Conservation (phyloP, 2,888 invertebrate genomes). For the Smittia aterrima region DNA sequence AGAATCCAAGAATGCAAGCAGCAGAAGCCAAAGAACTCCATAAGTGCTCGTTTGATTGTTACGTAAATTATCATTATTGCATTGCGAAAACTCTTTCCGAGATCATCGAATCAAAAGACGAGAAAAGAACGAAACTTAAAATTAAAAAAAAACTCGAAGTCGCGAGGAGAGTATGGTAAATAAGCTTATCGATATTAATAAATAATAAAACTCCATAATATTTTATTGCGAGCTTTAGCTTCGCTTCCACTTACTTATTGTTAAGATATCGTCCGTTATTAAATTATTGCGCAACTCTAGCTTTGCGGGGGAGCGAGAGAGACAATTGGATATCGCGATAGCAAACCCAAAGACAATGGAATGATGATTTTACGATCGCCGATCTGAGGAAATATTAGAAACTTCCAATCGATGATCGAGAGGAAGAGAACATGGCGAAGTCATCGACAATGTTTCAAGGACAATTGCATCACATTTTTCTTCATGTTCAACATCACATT, state of each 20-base stretch:
- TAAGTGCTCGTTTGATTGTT: neutral
- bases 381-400: neutral
- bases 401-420: neutral
- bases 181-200: constrained; percentile 41
- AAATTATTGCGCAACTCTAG: neutral
- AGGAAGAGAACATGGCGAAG: neutral
- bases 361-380: neutral
- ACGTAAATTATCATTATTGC: neutral
- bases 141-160: too few relatives aligned
- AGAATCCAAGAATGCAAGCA: neutral
- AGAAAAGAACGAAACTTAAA: neutral
- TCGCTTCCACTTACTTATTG: constrained; percentile 38
- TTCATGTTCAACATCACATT: constrained; percentile 8
- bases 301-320: neutral
- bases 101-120: neutral
- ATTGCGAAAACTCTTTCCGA: neutral
- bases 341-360: neutral
- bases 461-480: constrained; percentile 16
- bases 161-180: too few relatives aligned
- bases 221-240: constrained; percentile 2
- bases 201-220: constrained; percentile 34
- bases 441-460: constrained; percentile 6
- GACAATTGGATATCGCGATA: neutral
- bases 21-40: neutral
- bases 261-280: constrained; percentile 28